phyloP scores from a whole-genome alignment of 2,888 invertebrate genomes.

The Gymnosoma rotundatum region DNA sequence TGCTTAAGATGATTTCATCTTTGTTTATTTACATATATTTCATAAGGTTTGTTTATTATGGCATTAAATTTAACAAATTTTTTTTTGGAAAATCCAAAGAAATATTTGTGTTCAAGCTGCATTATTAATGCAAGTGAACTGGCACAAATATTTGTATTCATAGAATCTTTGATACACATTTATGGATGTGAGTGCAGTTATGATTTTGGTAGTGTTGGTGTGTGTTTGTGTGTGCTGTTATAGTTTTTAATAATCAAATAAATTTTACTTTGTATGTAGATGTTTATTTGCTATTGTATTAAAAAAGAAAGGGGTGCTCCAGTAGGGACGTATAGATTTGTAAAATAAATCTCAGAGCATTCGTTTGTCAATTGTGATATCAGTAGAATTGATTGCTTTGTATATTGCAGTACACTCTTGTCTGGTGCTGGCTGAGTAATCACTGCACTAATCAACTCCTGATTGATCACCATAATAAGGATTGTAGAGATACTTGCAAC shows the following conservation, averaged over 20 bases:
- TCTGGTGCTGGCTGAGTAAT: too few species aligned
- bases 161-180: neutral
- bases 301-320: neutral
- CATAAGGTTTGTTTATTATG: slow-evolving; percentile 27
- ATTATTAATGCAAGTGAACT: slow-evolving; percentile 34
- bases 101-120: slow-evolving; percentile 37
- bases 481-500: too few species aligned
- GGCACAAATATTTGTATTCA: neutral
- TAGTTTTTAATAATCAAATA: slow-evolving; percentile 48
- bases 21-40: slow-evolving; percentile 12
- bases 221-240: slow-evolving; percentile 3
- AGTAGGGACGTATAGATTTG: too few species aligned
- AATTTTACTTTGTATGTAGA: slow-evolving; percentile 42
- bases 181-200: neutral
- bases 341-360: too few species aligned
- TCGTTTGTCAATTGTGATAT: too few species aligned
- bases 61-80: slow-evolving; percentile 14
- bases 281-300: slow-evolving; percentile 39
- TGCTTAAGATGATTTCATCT: slow-evolving; percentile 13
- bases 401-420: too few species aligned
- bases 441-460: too few species aligned
- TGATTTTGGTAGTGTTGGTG: neutral
- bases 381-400: too few species aligned
- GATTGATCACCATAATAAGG: too few species aligned
- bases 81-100: slow-evolving; percentile 29